Base-by-base conservation (phyloP, 2,113 vertebrate species). In the Corydoras maculifer region DNA sequence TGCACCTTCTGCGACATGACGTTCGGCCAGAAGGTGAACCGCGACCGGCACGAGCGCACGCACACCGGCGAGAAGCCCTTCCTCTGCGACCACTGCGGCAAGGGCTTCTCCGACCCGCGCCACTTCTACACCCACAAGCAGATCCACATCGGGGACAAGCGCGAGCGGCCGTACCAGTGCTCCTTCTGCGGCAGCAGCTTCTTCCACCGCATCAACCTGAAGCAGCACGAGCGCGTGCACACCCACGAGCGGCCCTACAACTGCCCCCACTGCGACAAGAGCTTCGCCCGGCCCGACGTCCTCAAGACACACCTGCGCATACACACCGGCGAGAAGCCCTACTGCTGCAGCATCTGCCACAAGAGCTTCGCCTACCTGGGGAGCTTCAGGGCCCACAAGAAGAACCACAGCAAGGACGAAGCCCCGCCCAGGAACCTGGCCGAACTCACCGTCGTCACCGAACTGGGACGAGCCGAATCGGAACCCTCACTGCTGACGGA, bases 141-240 rank as follows among this genome's bases (percentile, higher is more conserved):
- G 0, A 72, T 57, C 12, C 53, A 67, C 18, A 51, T 32, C 0
- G 59, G 65, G 0, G 72, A 69, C 35, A 65, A 35, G 4, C n/a
- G 73, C 8, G 73, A 75, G 62, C 15, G 66, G 3, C 73, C 73
- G 0, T 75, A 60, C 68, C 49, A 65, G 61, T 75, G 74, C 49
- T 59, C 74, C 0, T 35, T 62, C 50, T 76, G 63, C 15, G 63
- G 62, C 6, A 66, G 55, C 57, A 67, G 57, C 49, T 76, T 72
- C 58, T 58, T 58, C 13, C 58, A 65, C 3, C 58, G 48, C n/a
- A 57, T 54, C 29, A 65, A 51, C 62, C 58, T 75, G 10, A 70
- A 30, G 57, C 35, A 50, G 30, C 74, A 75, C 14, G 62, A 65
- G 3, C 70, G 63, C 6, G 10, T 59, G 8, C 74, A 75, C 29